These are phyloP conservation scores for Kryptolebias ocellatus DNA, from an alignment of 2,797 vertebrate genomes.

Conservation along the genomic window DNA sequence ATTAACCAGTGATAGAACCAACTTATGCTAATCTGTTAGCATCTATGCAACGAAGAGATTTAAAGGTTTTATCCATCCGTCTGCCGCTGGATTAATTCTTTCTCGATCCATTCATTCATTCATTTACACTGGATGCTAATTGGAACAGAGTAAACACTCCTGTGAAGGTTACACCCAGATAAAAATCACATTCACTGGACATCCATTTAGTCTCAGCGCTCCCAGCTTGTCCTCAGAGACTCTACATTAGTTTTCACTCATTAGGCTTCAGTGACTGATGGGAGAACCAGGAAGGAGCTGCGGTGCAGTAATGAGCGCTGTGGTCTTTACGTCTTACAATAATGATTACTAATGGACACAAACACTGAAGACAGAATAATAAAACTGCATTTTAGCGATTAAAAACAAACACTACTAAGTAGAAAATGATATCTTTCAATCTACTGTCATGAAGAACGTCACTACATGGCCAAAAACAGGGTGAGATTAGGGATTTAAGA, in stretches of 20 bases:
- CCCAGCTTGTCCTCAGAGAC: constrained; percentile 25
- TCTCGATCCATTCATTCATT: neutral
- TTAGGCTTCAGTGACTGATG: constrained; percentile 7
- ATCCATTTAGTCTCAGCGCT: constrained; percentile 21
- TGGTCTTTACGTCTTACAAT: constrained; percentile 5
- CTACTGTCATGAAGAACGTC: too few relatives aligned
- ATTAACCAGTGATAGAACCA: neutral
- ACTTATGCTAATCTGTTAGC: neutral
- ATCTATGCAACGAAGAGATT: neutral
- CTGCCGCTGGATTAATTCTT: neutral
- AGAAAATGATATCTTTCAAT: too few relatives aligned
- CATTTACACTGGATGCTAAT: constrained; percentile 1
- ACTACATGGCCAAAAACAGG: too few relatives aligned
- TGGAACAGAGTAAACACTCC: neutral
- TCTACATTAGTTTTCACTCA: neutral
- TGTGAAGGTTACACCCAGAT: constrained; percentile 11
- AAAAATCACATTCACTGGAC: constrained; percentile 27
- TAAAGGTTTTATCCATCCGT: neutral
- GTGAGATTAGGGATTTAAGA: too few relatives aligned
- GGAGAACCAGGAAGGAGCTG: neutral
- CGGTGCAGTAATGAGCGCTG: neutral
- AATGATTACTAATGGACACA: constrained; percentile 15
- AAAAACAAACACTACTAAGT: too few relatives aligned
- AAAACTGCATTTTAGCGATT: constrained; percentile 5
- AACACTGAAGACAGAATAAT: constrained; percentile 2